These are phyloP conservation scores for Trichosurus vulpecula DNA, from an alignment of 2,797 vertebrate species.

Conservation along the genomic window DNA sequence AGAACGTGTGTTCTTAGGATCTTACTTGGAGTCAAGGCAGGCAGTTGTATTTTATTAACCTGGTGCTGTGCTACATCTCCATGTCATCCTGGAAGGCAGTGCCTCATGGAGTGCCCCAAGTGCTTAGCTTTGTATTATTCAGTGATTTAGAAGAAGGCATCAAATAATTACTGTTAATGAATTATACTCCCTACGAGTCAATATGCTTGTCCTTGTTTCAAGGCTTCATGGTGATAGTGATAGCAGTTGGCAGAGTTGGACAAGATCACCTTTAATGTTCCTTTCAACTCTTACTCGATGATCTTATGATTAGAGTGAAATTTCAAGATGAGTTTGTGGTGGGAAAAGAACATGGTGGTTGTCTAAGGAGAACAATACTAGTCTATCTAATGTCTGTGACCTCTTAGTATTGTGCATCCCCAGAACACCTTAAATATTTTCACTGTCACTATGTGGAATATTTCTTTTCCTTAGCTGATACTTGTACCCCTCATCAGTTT, in stretches of 20 bases:
- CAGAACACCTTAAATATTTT: constrained; percentile 24
- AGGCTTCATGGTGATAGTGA: not conserved
- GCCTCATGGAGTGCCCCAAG: not conserved
- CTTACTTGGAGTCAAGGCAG: not conserved
- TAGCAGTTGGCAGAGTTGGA: not conserved
- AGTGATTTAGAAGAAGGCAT: not conserved
- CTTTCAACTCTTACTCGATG: not conserved
- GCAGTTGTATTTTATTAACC: constrained; percentile 38
- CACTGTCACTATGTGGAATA: constrained; percentile 44
- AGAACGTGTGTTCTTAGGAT: not conserved
- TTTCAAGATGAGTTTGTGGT: constrained; percentile 2
- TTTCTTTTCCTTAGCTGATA: constrained; percentile 8
- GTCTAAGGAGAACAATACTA: not conserved
- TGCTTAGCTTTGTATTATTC: not conserved
- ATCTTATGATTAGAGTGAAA: not conserved
- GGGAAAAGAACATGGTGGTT: not conserved
- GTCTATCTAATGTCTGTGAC: not conserved
- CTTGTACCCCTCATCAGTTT: constrained; percentile 35
- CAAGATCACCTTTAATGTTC: not conserved
- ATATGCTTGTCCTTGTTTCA: constrained; percentile 16
- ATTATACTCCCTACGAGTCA: constrained; percentile 24
- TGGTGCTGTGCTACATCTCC: not conserved
- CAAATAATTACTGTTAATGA: not conserved
- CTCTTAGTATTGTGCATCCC: not conserved
- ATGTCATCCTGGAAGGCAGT: not conserved